Evolutionary conservation across 2,888 invertebrate species (phyloP).

Genomic region (Andrena fulva): DNA sequence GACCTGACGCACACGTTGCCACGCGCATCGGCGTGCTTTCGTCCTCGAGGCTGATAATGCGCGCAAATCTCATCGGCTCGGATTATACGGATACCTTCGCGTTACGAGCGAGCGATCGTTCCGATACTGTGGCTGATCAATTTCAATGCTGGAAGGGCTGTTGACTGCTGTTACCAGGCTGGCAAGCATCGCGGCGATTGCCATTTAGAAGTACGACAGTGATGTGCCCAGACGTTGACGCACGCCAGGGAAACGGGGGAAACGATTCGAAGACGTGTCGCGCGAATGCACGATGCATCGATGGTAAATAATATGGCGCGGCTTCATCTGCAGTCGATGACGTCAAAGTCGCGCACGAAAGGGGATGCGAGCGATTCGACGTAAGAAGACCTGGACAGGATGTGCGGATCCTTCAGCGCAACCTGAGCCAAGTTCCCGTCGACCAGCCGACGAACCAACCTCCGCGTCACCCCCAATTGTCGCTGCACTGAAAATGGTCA

Average conservation of each 20-base stretch:
- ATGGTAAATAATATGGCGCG: constrained; percentile 67
- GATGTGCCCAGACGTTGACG: constrained; percentile 9
- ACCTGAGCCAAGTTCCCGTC: constrained; percentile 12
- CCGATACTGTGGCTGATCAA: background rate
- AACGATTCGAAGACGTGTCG: background rate
- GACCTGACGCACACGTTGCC: background rate
- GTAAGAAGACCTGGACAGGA: background rate
- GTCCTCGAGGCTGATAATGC: background rate
- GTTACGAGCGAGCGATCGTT: background rate
- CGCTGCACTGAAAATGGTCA: background rate
- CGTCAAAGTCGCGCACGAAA: constrained; percentile 55
- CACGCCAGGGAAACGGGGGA: background rate
- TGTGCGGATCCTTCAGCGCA: background rate
- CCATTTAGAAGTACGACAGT: background rate
- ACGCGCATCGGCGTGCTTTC: background rate
- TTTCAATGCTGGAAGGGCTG: background rate
- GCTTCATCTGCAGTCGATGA: constrained; percentile 64
- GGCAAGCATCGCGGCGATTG: background rate
- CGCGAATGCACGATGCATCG: constrained; percentile 45
- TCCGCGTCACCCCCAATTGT: background rate
- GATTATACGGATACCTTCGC: background rate
- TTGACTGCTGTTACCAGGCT: background rate
- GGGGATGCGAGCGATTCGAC: constrained; percentile 47
- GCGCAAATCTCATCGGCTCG: background rate
- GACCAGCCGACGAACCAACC: background rate